These are phyloP conservation scores for Caenorhabditis becei DNA, from an alignment of 2,888 invertebrate genomes.

Conservation along the genomic window DNA sequence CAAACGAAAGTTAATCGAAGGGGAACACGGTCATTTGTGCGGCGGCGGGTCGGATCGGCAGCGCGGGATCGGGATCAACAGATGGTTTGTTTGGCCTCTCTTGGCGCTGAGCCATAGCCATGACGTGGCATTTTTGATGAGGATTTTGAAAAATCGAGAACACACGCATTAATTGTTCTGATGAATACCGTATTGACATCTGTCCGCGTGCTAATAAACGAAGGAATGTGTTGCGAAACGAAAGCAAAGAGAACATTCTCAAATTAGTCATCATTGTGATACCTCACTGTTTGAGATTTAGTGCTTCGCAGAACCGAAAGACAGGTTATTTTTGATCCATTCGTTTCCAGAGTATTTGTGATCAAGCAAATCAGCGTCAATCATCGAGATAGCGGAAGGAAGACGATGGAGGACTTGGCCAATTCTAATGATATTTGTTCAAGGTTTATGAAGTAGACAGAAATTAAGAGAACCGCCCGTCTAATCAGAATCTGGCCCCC, in stretches of 20 bases:
- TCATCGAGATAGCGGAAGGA: not conserved
- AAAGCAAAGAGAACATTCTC: not conserved
- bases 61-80: constrained; percentile 21
- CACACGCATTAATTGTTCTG: constrained; percentile 20
- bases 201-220: not conserved
- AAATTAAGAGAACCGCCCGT: not conserved
- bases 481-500: not conserved
- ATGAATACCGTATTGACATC: not conserved
- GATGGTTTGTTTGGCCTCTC: constrained; percentile 35
- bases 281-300: not conserved
- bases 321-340: not conserved
- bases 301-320: not conserved
- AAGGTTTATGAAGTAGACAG: not conserved
- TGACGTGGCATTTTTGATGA: constrained; percentile 61
- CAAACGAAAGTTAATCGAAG: not conserved
- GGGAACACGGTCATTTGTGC: constrained; percentile 9
- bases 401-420: not conserved
- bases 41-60: not conserved
- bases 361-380: not conserved
- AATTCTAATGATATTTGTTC: constrained; percentile 8
- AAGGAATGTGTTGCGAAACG: not conserved
- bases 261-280: constrained; percentile 2
- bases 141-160: constrained; percentile 30
- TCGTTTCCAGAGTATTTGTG: not conserved
- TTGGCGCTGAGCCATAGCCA: not conserved